A percentile compares a stretch with the other conserved stretches of the same genome.
Conservation (phyloP, 2,113 vertebrate species). For the Collichthys lucidus region DNA sequence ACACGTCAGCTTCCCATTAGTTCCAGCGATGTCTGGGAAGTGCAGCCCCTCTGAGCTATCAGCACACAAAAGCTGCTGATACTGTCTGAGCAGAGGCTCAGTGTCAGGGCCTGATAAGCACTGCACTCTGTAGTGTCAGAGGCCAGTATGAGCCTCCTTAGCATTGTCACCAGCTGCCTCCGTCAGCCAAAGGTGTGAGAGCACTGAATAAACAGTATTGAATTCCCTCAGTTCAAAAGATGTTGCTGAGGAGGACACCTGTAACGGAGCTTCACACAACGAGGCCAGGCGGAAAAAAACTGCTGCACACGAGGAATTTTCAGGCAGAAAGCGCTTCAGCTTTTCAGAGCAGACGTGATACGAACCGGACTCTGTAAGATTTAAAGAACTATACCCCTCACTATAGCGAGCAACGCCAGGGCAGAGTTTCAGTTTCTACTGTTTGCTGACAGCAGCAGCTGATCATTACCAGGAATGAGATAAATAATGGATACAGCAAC, state of each 20-base stretch:
- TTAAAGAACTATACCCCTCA: not conserved
- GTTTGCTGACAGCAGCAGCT: conserved; percentile 2
- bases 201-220: conserved; percentile 17
- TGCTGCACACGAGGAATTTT: conserved; percentile 10
- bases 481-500: not conserved
- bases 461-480: not conserved
- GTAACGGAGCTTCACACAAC: conserved; percentile 6
- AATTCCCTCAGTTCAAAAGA: conserved; percentile 34
- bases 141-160: conserved; percentile 38
- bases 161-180: conserved; percentile 50
- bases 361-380: not conserved
- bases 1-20: conserved; percentile 26
- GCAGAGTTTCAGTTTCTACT: not conserved
- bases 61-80: conserved; percentile 66
- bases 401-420: not conserved
- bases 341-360: not conserved
- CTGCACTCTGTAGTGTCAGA: conserved; percentile 46
- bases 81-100: conserved; percentile 38
- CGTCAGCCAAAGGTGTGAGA: conserved; percentile 2
- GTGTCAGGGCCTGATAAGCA: conserved; percentile 71
- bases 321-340: conserved; percentile 18
- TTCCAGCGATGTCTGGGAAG: conserved; percentile 30
- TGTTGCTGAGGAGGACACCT: conserved; percentile 43
- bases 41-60: conserved; percentile 43
- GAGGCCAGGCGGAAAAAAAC: conserved; percentile 19